Evolutionary conservation across 2,888 invertebrate genomes (phyloP), one percentile per base, ranked within the genome.

Genomic region (Polylopha cassiicola): DNA sequence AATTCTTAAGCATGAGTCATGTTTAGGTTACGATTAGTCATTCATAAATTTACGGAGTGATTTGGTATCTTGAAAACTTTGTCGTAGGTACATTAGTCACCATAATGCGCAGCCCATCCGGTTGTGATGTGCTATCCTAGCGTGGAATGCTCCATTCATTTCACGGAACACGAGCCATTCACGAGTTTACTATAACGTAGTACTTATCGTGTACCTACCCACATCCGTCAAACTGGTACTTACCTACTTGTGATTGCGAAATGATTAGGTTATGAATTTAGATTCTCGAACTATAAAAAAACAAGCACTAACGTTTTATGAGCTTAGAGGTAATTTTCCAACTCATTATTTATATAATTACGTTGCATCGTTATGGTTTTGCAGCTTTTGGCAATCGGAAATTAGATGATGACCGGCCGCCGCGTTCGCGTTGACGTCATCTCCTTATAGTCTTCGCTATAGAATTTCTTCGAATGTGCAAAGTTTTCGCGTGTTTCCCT

Each of bases 11-110:
- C 56, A 61, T 79, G 78, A 80, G 57, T 78, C 78, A 80, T 53
- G 55, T 52, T 53, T 63, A 58, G 55, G 64, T 66, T 66, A 65
- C 67, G 64, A 67, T 73, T 73, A 69, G 70, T 77, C 75, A 81
- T 76, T 73, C 71, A 73, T 69, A 62, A 68, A 73, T 68, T 67
- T 60, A 59, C 60, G 60, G 64, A 58, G 49, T 51, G 50, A 55
- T 56, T 63, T 55, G 47, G 56, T 58, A 47, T 42, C 49, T 49
- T 53, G 49, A 49, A 48, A 51, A 46, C 31, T 46, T 51, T 32
- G 44, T 39, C 43, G 37, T 28, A n/a, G n/a, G n/a, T n/a, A 44
- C 41, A 37, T 43, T 48, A 45, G 39, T 46, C 43, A 44, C 23
- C 36, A 26, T 33, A 23, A 37, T 44, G 29, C 34, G 33, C 34